Percentiles rank a stretch among this genome's conserved stretches.
phyloP scores from a whole-genome alignment of 2,888 invertebrate species.

The Rhopalosiphum nymphaeae region DNA sequence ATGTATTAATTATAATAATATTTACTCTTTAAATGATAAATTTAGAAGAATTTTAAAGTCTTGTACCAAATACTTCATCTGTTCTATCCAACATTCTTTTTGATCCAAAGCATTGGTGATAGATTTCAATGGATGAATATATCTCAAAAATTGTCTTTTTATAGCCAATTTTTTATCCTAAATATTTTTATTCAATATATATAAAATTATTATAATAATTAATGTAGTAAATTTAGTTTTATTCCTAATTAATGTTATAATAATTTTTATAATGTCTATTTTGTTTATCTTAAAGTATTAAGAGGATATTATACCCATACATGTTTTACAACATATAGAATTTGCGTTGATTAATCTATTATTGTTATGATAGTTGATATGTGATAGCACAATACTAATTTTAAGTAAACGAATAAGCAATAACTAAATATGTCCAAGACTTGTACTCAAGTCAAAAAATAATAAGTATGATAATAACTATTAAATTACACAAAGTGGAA shows the following conservation, averaged over 20 bases:
- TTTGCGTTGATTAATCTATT: not conserved
- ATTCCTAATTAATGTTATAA: not conserved
- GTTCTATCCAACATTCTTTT: conserved; percentile 60
- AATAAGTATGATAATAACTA: not conserved
- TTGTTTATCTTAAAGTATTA: not conserved
- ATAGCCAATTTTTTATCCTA: conserved; percentile 58
- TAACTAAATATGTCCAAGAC: not conserved
- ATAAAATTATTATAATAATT: not conserved
- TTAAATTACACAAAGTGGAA: not conserved
- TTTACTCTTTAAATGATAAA: conserved; percentile 47
- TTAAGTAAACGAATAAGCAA: not conserved
- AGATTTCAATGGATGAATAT: conserved; percentile 56
- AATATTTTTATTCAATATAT: not conserved
- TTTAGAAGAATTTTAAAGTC: conserved; percentile 53
- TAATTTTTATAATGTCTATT: not conserved
- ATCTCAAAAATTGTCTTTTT: conserved; percentile 42
- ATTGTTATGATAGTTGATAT: not conserved
- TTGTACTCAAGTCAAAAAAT: not conserved
- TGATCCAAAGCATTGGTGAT: conserved; percentile 32
- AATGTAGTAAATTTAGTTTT: not conserved
- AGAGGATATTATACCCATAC: not conserved
- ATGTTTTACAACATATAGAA: not conserved
- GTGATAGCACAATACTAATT: not conserved
- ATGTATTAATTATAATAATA: not conserved
- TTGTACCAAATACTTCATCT: conserved; percentile 53